A percentile compares a stretch with the other conserved stretches of the same genome.
phyloP scores from a whole-genome alignment of 2,113 vertebrate genomes.

The Bagarius yarrelli region DNA sequence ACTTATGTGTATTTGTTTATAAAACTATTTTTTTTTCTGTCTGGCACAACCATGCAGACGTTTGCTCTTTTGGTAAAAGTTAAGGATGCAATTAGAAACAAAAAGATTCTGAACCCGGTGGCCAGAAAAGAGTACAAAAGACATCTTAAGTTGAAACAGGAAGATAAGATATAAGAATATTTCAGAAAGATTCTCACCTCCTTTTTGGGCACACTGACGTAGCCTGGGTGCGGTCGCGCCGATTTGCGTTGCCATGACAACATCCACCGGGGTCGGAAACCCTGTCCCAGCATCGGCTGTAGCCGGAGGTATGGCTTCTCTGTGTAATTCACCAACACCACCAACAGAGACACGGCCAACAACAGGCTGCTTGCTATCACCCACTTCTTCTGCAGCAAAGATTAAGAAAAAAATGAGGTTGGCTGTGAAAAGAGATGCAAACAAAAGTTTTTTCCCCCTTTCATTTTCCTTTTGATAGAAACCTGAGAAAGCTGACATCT shows the following conservation, averaged over 20 bases:
- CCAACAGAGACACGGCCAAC: slow-evolving; percentile 81
- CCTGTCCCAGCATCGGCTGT: slow-evolving; percentile 82
- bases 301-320: slow-evolving; percentile 85
- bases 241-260: slow-evolving; percentile 78
- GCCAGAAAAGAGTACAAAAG: not conserved
- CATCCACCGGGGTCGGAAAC: slow-evolving; percentile 75
- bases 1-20: no score
- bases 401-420: slow-evolving; percentile 36
- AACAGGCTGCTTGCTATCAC: slow-evolving; percentile 79
- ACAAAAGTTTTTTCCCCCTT: not conserved
- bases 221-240: slow-evolving; percentile 83
- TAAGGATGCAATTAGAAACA: not conserved
- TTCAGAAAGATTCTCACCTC: slow-evolving; percentile 78
- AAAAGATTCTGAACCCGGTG: not conserved
- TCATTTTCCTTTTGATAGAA: not conserved
- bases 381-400: slow-evolving; percentile 79
- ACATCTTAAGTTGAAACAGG: not conserved
- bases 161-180: not conserved
- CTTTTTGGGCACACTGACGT: slow-evolving; percentile 85
- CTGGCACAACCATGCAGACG: no score
- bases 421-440: not conserved
- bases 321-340: slow-evolving; percentile 82
- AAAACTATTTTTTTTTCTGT: no score
- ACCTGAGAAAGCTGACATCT: no score
- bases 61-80: not conserved